Conservation (phyloP, 2,797 vertebrate genomes). For the Vireo griseus region DNA sequence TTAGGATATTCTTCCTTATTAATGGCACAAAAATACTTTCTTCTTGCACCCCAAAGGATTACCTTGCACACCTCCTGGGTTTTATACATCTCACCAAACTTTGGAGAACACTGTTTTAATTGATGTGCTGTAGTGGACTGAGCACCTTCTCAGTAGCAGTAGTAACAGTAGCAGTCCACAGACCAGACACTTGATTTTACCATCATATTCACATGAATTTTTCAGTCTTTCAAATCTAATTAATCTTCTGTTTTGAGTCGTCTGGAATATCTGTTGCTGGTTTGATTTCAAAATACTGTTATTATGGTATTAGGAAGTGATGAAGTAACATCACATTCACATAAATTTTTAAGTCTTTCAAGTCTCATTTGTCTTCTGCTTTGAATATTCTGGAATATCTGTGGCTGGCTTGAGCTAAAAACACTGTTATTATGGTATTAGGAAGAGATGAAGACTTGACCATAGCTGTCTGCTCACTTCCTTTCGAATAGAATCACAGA, state of each 20-base stretch:
- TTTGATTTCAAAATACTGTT: constrained; percentile 1
- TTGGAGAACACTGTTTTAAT: neutral
- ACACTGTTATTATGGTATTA: neutral
- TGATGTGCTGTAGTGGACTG: neutral
- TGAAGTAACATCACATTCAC: neutral
- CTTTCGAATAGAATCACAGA: constrained; percentile 9
- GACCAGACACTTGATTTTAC: neutral
- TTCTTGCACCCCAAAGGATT: neutral
- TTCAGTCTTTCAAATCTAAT: neutral
- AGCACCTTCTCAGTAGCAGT: neutral
- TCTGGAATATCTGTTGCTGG: neutral
- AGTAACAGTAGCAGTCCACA: neutral
- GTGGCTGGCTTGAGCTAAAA: neutral
- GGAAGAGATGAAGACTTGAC: constrained; percentile 36
- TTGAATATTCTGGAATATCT: neutral
- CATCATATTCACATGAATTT: neutral
- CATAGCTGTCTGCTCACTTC: neutral
- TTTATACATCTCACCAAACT: accelerated
- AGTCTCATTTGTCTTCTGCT: neutral
- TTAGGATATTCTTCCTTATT: neutral
- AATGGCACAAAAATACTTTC: neutral
- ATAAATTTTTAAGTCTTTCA: neutral
- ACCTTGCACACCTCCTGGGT: accelerated
- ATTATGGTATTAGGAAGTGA: constrained; percentile 1
- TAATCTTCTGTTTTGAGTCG: neutral